Evolutionary conservation across 2,888 invertebrate species (phyloP), one percentile per base, ranked within the genome.

Genomic region (Drosophila conformis): DNA sequence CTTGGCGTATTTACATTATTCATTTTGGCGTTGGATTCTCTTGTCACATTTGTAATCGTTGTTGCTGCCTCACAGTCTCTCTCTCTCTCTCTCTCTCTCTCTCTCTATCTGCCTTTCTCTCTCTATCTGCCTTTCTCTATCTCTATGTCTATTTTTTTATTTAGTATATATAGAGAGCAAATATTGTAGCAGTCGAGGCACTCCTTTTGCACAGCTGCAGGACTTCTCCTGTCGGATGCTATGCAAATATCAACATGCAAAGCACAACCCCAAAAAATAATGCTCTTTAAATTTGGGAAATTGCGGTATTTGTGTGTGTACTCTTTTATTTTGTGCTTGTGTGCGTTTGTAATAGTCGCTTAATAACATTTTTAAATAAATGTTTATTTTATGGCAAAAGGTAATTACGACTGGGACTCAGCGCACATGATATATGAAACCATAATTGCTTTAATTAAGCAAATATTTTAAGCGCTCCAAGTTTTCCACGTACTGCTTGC

Each of bases 1-100:
- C 89, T 87, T 87, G 90, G 84, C 88, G 90, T 89, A 86, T 90
- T 88, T 90, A 88, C 84, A 84, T 84, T 84, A 84, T 85, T 85
- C 90, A 90, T 85, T 90, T 86, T 76, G 81, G 58, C 83, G 87
- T 83, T 89, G 84, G 90, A 83, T 89, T 78, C 80, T 74, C 90
- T 77, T 86, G 85, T 86, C 90, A 89, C 85, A 89, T 86, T 86
- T 69, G 76, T 76, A 80, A 75, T 73, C 65, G 79, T 72, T 67
- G 38, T 46, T 60, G 58, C 38, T 67, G 57, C 58, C 65, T n/a
- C 35, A 51, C 46, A 31, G 18, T 27, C 31, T 25, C 38, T 8
- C 54, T 42, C 27, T 54, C 27, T 57, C 38, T 18, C 11, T 13
- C 13, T 13, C 36, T 48, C 13, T 25, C 65, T 35, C 29, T 53